Conservation (phyloP, 2,113 vertebrate species). For the Atrichornis clamosus region DNA sequence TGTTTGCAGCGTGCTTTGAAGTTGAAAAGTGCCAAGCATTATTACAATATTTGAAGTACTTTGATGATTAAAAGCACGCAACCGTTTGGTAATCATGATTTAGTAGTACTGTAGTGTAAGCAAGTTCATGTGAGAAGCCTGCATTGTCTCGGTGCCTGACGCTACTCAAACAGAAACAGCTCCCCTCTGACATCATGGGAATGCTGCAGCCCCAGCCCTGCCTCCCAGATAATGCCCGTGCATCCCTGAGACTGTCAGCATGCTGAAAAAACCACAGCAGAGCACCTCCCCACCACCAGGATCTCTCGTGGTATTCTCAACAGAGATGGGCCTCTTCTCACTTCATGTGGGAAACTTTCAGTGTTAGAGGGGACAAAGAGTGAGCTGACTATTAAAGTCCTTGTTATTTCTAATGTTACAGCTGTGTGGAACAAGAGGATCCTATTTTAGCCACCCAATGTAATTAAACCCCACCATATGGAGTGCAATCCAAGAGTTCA, state of each 20-base stretch:
- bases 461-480: neutral
- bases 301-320: fast-evolving
- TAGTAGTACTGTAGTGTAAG: neutral
- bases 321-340: neutral
- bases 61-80: conserved; percentile 37
- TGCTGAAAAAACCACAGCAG: neutral
- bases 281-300: fast-evolving
- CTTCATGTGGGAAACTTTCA: neutral
- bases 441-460: neutral
- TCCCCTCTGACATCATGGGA: conserved; percentile 19
- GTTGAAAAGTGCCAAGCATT: conserved; percentile 24
- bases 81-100: conserved; percentile 8
- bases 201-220: neutral
- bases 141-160: neutral
- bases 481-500: neutral
- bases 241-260: neutral
- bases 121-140: conserved; percentile 36
- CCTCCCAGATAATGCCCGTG: neutral
- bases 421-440: neutral
- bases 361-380: neutral
- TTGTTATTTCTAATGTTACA: neutral
- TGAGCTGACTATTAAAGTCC: neutral
- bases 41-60: conserved; percentile 53
- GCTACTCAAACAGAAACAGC: conserved; percentile 20
- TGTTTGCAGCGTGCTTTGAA: conserved; percentile 1